Evolutionary conservation across 2,888 invertebrate genomes (phyloP), one percentile per base, ranked within the genome.

Genomic region (Blastobasis lacticolella): DNA sequence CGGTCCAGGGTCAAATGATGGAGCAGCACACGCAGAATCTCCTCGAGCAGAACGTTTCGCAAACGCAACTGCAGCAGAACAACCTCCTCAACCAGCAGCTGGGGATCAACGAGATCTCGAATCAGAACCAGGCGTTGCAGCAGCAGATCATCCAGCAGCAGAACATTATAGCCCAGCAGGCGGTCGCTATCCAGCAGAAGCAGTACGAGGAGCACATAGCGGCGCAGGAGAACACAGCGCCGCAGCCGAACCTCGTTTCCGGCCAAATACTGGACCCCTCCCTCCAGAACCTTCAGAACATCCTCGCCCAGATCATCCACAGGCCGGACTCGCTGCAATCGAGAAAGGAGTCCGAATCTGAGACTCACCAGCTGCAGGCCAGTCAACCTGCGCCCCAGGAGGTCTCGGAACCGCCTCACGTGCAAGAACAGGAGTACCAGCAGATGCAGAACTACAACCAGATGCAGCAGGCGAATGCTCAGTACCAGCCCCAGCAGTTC

Each of bases 61-160:
- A 81, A 56, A 64, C 69, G 0, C 83, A 81, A 52, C 57, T 81
- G 37, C 85, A 85, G 55, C 74, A 73, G 5, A 73, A 62, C 49
- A 40, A 10, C 6, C 54, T 82, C 4, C 58, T 83, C 10, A 81
- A 75, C 61, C 85, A 85, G 53, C 84, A 86, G 54, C 57, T 84
- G 1, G 69, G 56, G 49, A 64, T 68, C 8, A 78, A 76, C n/a
- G 83, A 87, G 56, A 77, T 84, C 57, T 79, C 66, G 59, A 82
- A 75, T 48, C 84, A 87, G 70, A 90, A 78, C 69, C 89, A 87
- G 60, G 88, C 80, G 37, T 71, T 90, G 50, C 90, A 90, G 58
- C 90, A 90, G 49, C 80, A 90, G 47, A 88, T 90, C 43, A 81
- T 87, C 41, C 84, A 89, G 63, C 85, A 83, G 54, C 87, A 88